Conservation (phyloP, 2,797 vertebrate genomes). For the Onychomys arenicola region DNA sequence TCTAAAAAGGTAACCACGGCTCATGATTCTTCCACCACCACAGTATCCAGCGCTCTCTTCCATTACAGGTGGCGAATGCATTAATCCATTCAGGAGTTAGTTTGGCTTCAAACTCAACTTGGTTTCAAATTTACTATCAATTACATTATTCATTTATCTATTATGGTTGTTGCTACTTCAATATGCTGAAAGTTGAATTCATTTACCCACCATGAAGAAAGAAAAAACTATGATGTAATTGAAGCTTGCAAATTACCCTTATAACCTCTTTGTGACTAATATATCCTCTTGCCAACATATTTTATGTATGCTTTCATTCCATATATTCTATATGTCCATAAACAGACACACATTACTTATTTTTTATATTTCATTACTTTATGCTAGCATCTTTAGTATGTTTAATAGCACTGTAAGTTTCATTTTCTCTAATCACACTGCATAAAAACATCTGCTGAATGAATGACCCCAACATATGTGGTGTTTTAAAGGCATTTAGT, state of each 20-base stretch:
- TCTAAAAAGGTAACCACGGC: too few species aligned
- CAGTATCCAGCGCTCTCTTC: too few species aligned
- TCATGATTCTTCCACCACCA: too few species aligned
- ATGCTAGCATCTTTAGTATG: background rate
- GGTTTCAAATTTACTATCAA: background rate
- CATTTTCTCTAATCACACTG: background rate
- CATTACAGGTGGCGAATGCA: too few species aligned
- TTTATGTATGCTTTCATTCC: background rate
- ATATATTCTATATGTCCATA: background rate
- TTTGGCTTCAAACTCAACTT: background rate
- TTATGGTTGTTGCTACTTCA: background rate
- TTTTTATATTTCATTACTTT: background rate
- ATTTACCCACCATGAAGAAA: background rate
- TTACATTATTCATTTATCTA: background rate
- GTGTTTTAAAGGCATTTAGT: background rate
- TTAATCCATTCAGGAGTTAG: too few species aligned
- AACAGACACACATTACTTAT: background rate
- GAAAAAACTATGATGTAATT: background rate
- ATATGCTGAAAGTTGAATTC: background rate
- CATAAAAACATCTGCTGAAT: background rate
- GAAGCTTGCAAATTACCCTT: background rate
- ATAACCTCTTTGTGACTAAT: background rate
- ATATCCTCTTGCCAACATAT: background rate
- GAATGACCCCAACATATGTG: constrained; percentile 2
- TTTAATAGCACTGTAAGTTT: background rate